Evolutionary conservation across 2,797 vertebrate genomes (phyloP).

Genomic region (Myotis myotis): DNA sequence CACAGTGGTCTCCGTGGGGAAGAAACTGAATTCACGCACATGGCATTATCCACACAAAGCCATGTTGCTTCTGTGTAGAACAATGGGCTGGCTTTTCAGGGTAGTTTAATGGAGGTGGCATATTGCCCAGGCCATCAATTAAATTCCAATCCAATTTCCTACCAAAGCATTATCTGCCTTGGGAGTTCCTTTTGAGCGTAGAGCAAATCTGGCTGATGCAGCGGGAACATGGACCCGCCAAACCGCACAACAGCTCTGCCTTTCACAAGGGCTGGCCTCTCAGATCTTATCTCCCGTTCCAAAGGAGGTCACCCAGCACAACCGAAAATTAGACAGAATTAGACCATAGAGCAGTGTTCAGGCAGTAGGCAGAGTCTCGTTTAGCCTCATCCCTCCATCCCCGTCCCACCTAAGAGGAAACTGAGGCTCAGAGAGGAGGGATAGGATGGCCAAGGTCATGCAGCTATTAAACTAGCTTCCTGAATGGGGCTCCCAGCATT

Average conservation of each 20-base stretch:
- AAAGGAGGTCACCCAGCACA: background rate
- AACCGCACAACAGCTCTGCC: background rate
- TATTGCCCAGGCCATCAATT: constrained; percentile 53
- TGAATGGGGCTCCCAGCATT: background rate
- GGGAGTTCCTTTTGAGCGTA: constrained; percentile 1
- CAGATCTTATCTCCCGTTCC: background rate
- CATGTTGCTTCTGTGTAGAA: background rate
- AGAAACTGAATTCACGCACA: background rate
- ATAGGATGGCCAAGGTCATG: background rate
- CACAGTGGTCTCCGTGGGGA: background rate
- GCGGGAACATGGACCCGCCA: constrained; percentile 16
- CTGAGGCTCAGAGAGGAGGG: background rate
- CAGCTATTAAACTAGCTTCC: background rate
- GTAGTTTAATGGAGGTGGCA: constrained; percentile 38
- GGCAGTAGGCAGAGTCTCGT: fast-evolving
- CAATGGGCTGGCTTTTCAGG: constrained; percentile 39
- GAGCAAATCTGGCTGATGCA: background rate
- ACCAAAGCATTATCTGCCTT: constrained; percentile 33
- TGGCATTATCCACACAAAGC: background rate
- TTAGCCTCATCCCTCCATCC: background rate
- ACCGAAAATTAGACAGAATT: background rate
- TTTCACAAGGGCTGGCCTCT: background rate
- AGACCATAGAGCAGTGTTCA: background rate
- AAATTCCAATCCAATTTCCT: constrained; percentile 63
- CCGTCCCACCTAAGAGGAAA: background rate